Conservation (phyloP, 2,113 vertebrate genomes). For the Pogona vitticeps region DNA sequence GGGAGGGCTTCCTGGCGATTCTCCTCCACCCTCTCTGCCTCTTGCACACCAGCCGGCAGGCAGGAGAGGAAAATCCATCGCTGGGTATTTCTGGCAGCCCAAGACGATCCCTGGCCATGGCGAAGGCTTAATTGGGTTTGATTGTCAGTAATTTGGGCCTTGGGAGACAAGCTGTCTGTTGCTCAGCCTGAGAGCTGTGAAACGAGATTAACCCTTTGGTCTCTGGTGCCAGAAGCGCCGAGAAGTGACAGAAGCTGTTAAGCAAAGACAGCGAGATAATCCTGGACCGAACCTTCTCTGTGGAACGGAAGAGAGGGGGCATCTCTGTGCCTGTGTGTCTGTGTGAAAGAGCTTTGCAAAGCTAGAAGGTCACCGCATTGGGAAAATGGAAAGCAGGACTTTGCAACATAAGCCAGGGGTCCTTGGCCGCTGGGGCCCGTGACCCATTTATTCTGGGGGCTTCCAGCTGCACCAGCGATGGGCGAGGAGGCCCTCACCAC, state of each 20-base stretch:
- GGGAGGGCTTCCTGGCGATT: too few relatives aligned
- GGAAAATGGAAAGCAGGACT: too few relatives aligned
- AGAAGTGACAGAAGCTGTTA: not conserved
- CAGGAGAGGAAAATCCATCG: not conserved
- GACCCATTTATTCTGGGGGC: too few relatives aligned
- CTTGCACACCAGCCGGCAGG: too few relatives aligned
- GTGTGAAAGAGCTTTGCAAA: too few relatives aligned
- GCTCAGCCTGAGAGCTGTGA: not conserved
- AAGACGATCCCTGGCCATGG: not conserved
- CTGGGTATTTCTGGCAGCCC: conserved; percentile 10
- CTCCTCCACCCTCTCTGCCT: not conserved
- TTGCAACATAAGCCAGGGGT: too few relatives aligned
- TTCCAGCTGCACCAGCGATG: too few relatives aligned
- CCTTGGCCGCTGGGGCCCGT: too few relatives aligned
- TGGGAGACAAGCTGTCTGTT: conserved; percentile 2
- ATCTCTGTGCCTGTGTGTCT: too few relatives aligned
- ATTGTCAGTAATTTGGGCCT: conserved; percentile 2
- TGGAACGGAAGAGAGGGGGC: not conserved
- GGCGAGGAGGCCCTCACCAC: too few relatives aligned
- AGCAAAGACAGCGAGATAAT: too few relatives aligned
- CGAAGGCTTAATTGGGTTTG: conserved; percentile 15
- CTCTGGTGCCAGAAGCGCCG: not conserved
- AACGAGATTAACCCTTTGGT: not conserved
- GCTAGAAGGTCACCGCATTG: too few relatives aligned
- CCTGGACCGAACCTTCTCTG: not conserved